Base-by-base conservation (phyloP, 2,797 vertebrate genomes). In the Distichodus sexfasciatus region DNA sequence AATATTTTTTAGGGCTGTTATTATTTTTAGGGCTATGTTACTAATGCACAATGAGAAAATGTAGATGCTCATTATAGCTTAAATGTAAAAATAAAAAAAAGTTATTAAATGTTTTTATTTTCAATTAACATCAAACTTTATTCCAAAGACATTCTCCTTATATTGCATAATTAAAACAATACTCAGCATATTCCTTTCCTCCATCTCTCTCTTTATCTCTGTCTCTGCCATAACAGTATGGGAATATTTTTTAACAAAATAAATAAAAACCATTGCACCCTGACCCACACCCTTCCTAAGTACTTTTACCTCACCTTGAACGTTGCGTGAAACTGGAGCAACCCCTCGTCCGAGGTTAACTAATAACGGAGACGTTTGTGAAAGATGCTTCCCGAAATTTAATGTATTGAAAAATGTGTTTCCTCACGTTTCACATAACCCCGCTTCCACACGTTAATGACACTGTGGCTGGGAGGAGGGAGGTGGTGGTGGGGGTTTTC, bases 361-460 rank as follows among this genome's bases (percentile, higher is more conserved):
- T 87, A 90, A 91, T 91, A 90, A 78, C 83, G 58, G 86, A 88
- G 84, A 89, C 86, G 69, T 86, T 88, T 86, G 77, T 90, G 87
- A 92, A 91, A 90, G 88, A 89, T 86, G 81, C 82, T 92, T 93
- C 89, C 90, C 82, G 77, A 85, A 80, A 82, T 80, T 74, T 75
- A 87, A 88, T 77, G 83, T 86, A 88, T 87, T 91, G 87, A 90
- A 86, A 92, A 91, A 92, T 87, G 87, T 91, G 91, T 90, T 92
- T 92, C 90, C 90, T 90, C 77, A 54, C 77, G 61, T 84, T 88
- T 86, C 85, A 82, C 86, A 76, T 85, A 85, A 85, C 83, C 85
- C 78, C 75, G 77, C 17, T 67, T 57, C 53, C 51, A 40, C 60
- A 71, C 28, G 67, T 58, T 79, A 82, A 77, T 65, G 76, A 40